Evolutionary conservation across 2,888 invertebrate species (phyloP).

Genomic region (Tiliacea aurago): DNA sequence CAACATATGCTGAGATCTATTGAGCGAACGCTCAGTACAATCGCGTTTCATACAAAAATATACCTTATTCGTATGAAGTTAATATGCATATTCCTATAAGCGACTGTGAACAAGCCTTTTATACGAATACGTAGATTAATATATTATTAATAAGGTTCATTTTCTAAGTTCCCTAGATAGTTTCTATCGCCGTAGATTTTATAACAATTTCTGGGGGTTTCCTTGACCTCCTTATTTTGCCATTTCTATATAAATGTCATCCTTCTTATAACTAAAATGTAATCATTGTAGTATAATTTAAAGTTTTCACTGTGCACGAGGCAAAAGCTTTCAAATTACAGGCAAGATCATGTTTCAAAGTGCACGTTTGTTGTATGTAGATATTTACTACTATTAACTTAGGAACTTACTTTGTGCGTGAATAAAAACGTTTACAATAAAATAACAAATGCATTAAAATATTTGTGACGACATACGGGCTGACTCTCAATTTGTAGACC

Average conservation of each 20-base stretch:
- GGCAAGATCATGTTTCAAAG: background rate
- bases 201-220: background rate
- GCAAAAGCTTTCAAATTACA: background rate
- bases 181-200: background rate
- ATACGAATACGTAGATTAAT: background rate
- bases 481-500: no score
- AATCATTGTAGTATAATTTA: background rate
- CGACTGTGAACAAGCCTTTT: background rate
- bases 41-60: background rate
- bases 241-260: background rate
- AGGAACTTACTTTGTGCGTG: background rate
- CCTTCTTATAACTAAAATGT: background rate
- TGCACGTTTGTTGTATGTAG: background rate
- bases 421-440: background rate
- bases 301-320: background rate
- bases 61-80: background rate
- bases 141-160: background rate
- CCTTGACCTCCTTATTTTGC: background rate
- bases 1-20: background rate
- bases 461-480: no score
- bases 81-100: background rate
- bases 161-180: background rate
- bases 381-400: background rate
- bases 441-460: background rate
- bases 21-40: background rate